Percentiles rank a stretch among this genome's conserved stretches.
Conservation (phyloP, 2,113 vertebrate genomes). For the Clarias magur region DNA sequence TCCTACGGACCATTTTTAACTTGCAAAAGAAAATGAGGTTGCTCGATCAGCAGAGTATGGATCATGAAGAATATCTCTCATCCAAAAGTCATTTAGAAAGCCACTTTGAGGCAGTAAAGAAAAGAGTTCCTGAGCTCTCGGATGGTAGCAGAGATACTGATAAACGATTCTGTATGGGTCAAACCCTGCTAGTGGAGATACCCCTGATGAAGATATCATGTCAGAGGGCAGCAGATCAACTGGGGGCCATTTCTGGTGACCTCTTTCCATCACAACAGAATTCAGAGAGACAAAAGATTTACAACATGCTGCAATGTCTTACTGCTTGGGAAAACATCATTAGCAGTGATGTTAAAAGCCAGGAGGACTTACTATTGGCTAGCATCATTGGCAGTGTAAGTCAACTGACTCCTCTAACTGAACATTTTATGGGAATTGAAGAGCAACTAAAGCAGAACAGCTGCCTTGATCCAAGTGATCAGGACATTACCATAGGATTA, state of each 20-base stretch:
- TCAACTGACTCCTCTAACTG: constrained; percentile 65
- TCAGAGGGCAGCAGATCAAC: constrained; percentile 70
- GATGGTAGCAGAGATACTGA: constrained; percentile 53
- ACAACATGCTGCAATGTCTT: constrained; percentile 61
- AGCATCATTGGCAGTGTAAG: constrained; percentile 56
- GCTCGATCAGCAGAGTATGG: constrained; percentile 61
- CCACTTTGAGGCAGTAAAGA: constrained; percentile 64
- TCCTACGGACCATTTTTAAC: constrained; percentile 62
- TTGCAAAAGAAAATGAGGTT: constrained; percentile 70
- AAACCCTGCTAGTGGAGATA: constrained; percentile 73
- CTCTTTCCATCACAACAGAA: constrained; percentile 69
- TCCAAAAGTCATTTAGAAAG: constrained; percentile 70
- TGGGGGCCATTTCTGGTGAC: constrained; percentile 72
- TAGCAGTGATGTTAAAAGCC: constrained; percentile 64
- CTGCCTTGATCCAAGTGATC: constrained; percentile 68
- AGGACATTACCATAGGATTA: constrained; percentile 69
- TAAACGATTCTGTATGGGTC: constrained; percentile 65
- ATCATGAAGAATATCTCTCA: constrained; percentile 71
- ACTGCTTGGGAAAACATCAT: constrained; percentile 66
- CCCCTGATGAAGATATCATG: constrained; percentile 71
- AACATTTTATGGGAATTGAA: constrained; percentile 68
- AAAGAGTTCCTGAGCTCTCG: constrained; percentile 61
- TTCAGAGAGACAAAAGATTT: constrained; percentile 73
- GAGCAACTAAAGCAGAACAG: constrained; percentile 68
- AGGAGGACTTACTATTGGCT: constrained; percentile 63